A percentile compares a stretch with the other conserved stretches of the same genome.
Evolutionary conservation across 2,888 invertebrate species (phyloP).

Genomic region (Coelogynopora nodosa): DNA sequence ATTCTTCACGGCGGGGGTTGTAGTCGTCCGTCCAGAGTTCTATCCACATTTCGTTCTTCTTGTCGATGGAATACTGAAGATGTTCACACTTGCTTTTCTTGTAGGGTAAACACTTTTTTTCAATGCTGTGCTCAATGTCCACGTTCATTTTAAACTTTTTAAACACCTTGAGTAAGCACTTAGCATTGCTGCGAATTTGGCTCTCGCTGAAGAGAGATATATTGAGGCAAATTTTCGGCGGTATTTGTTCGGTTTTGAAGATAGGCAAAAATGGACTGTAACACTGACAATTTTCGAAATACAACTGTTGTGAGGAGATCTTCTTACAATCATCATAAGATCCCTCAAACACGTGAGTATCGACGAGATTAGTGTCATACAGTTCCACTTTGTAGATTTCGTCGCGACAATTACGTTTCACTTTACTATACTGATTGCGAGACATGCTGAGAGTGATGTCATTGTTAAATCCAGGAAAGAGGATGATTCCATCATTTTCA

Average conservation of each 20-base stretch:
- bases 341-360: slow-evolving; percentile 22
- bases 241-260: slow-evolving; percentile 13
- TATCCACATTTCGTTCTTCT: slow-evolving; percentile 4
- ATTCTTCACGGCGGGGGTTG: not conserved
- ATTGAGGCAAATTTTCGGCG: slow-evolving; percentile 35
- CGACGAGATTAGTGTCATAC: not conserved
- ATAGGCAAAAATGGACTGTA: slow-evolving; percentile 41
- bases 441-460: not conserved
- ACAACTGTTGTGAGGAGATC: slow-evolving; percentile 13
- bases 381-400: slow-evolving; percentile 32
- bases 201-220: slow-evolving; percentile 25
- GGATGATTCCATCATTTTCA: not conserved
- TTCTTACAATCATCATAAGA: slow-evolving; percentile 38
- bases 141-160: not conserved
- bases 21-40: slow-evolving; percentile 11
- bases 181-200: slow-evolving; percentile 20
- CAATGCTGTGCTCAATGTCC: not conserved
- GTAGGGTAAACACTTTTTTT: not conserved
- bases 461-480: slow-evolving; percentile 41
- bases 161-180: not conserved
- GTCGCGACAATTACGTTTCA: slow-evolving; percentile 33
- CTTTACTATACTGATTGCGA: not conserved
- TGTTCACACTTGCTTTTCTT: not conserved
- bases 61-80: not conserved
- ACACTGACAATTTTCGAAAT: slow-evolving; percentile 34